A percentile compares a stretch with the other conserved stretches of the same genome.
phyloP scores from a whole-genome alignment of 2,888 invertebrate species.

The Tetragonula carbonaria region DNA sequence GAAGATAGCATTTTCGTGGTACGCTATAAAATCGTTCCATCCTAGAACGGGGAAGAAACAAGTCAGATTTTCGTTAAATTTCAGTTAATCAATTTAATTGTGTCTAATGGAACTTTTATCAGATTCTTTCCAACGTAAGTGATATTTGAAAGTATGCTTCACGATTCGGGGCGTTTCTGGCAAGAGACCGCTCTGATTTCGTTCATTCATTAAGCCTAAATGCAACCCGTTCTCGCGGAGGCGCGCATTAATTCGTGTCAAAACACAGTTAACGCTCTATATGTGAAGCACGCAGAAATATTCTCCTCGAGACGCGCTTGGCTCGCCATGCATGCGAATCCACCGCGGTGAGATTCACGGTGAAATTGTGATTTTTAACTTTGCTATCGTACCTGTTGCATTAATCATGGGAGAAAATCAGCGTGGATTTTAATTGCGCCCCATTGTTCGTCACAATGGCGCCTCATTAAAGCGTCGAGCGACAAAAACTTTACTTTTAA shows the following conservation, averaged over 20 bases:
- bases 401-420: conserved; percentile 77
- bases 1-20: background rate
- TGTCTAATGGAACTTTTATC: background rate
- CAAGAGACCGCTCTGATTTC: background rate
- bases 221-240: conserved; percentile 51
- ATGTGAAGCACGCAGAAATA: conserved; percentile 81
- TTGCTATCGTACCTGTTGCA: conserved; percentile 55
- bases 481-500: conserved; percentile 37
- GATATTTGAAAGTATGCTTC: background rate
- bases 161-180: background rate
- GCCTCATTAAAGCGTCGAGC: conserved; percentile 34
- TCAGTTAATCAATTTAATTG: background rate
- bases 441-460: conserved; percentile 55
- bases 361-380: conserved; percentile 75
- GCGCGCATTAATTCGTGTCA: conserved; percentile 72
- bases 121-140: background rate
- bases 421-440: conserved; percentile 61
- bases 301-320: conserved; percentile 76
- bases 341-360: conserved; percentile 61
- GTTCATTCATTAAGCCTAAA: conserved; percentile 49
- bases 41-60: no score
- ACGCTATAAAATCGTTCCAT: background rate
- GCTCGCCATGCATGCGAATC: conserved; percentile 74
- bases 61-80: no score
- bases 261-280: conserved; percentile 81